Percentiles rank a stretch among this genome's conserved stretches.
phyloP scores from a whole-genome alignment of 1,140 invertebrate species.

The Apolygus lucorum region DNA sequence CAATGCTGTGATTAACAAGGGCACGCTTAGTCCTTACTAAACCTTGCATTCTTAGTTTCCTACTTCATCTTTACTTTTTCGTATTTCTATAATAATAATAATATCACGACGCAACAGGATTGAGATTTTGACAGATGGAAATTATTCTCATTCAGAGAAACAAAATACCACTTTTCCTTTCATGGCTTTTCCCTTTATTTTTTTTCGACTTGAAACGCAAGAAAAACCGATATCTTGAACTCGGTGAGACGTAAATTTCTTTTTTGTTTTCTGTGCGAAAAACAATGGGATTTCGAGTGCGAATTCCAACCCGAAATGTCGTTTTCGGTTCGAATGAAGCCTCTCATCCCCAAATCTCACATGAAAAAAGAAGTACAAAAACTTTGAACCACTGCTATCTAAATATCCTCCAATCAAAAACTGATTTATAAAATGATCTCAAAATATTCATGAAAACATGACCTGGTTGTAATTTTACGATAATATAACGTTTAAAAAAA shows the following conservation, averaged over 20 bases:
- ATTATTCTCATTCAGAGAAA: no score
- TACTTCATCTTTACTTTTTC: no score
- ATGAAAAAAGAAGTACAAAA: neutral
- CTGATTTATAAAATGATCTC: slow-evolving; percentile 16
- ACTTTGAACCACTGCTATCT: slow-evolving; percentile 1
- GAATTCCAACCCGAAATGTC: no score
- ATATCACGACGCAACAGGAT: no score
- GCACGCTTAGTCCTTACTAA: neutral
- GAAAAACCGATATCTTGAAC: no score
- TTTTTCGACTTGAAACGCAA: no score
- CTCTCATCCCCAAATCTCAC: neutral
- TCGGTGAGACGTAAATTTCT: no score
- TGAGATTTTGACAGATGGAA: neutral
- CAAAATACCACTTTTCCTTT: no score
- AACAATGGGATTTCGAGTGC: no score
- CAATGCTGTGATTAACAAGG: neutral
- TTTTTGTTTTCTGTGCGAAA: no score
- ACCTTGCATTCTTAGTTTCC: neutral
- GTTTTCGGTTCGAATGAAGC: slow-evolving; percentile 3
- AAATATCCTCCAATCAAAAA: slow-evolving; percentile 18
- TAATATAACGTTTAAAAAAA: slow-evolving; percentile 18
- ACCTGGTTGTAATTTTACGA: slow-evolving; percentile 24
- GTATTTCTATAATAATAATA: no score
- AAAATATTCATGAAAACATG: slow-evolving; percentile 22
- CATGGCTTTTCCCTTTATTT: no score